Base-by-base conservation (phyloP, 2,113 vertebrate genomes). In the Oryzias curvinotus region DNA sequence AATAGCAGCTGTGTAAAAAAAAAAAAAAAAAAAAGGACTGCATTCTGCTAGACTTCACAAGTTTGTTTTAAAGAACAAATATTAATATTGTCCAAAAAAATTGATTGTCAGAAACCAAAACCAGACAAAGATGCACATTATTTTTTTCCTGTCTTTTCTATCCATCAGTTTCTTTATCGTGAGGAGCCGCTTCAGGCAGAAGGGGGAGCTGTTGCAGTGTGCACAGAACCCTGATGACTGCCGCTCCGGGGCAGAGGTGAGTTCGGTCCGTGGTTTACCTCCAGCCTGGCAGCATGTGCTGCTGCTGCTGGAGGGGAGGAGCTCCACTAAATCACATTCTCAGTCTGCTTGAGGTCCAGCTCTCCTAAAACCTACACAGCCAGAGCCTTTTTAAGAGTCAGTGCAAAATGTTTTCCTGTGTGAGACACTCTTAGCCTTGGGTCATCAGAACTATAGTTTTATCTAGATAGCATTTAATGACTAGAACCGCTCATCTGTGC, bases 201-300 rank as follows among this genome's bases (percentile, higher is more conserved):
- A 90, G 89, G 71, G 78, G 88, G 87, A 23, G 80, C 68, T 63
- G 54, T 63, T 77, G 80, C 63, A 66, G 51, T 51, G 56, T 23
- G 46, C 18, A 66, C 44, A 14, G 28, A 59, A 36, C 50, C 44
- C 18, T 7, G 19, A 57, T 52, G 62, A 61, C 67, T 65, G 63
- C 68, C 52, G 71, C 66, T 72, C 65, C 73, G 19, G 62, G 18
- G 59, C 47, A 59, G 70, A 68, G 56, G 18, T 1, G 2, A 53
- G 16, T 79, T 52, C 74, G 52, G 78, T 73, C 83, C 84, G 17
- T 28, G 76, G 14, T 87, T 84, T 89, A 4, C 17, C 63, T 80
- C 14, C 30, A 44, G 52, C 81, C 65, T 52, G 68, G 53, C 68
- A 80, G 80, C 85, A 80, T 59, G 86, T 69, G 80, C 65, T 69